These are phyloP conservation scores for Siphlonurus alternatus DNA, from an alignment of 2,888 invertebrate species.

Conservation along the genomic window DNA sequence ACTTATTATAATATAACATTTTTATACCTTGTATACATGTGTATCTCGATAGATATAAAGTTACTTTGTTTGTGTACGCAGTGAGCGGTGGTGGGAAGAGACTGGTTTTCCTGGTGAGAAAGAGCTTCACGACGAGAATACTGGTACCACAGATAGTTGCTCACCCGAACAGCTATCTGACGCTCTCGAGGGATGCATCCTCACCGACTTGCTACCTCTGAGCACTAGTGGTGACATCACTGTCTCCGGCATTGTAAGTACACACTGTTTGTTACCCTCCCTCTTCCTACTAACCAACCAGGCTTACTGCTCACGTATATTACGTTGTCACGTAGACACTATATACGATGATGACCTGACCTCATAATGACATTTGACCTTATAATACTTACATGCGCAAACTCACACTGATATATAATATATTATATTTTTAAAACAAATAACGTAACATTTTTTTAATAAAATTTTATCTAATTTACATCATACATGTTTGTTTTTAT, in stretches of 20 bases:
- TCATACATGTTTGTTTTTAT: too few relatives aligned
- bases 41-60: too few relatives aligned
- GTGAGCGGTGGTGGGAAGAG: slow-evolving; percentile 52
- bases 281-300: not conserved
- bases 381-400: too few relatives aligned
- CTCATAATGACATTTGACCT: not conserved
- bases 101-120: not conserved
- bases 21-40: too few relatives aligned
- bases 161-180: slow-evolving; percentile 51
- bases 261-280: not conserved
- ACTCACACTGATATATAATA: too few relatives aligned
- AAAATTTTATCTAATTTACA: too few relatives aligned
- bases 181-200: slow-evolving; percentile 73
- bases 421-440: too few relatives aligned
- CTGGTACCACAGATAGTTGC: slow-evolving; percentile 44
- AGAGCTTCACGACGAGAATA: slow-evolving; percentile 16
- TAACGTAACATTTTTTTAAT: too few relatives aligned
- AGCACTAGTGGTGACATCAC: slow-evolving; percentile 76
- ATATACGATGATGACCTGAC: not conserved
- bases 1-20: too few relatives aligned
- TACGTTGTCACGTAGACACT: not conserved
- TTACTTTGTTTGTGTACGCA: too few relatives aligned
- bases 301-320: not conserved
- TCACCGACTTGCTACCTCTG: slow-evolving; percentile 73
- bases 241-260: slow-evolving; percentile 76